Evolutionary conservation across 1,140 invertebrate species (phyloP), one percentile per base, ranked within the genome.

Genomic region (Caenorhabditis remanei): DNA sequence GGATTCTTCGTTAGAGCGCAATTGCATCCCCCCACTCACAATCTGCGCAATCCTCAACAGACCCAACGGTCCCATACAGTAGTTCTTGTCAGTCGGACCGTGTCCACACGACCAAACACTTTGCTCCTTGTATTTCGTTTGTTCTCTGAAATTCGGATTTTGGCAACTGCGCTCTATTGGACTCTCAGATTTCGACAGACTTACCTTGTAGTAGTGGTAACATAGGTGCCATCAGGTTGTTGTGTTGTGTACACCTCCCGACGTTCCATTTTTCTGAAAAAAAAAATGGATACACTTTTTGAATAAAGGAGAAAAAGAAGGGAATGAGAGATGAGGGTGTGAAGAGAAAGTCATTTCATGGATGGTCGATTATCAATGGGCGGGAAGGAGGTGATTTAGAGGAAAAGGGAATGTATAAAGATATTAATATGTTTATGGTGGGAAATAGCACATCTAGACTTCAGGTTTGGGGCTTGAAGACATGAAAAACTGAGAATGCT

Each of bases 21-120:
- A 32, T 32, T 32, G 2, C 32, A 32, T 32, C 32, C 32, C 32
- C 32, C 0, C 32, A 55, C 91, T 56, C 79, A 92, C 91, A 83
- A 92, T 92, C 91, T 92, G 88, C 21, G 89, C 53, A 58, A 92
- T 90, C 56, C 91, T 79, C 9, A 92, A 41, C 86, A 92, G 90
- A 0, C 91, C 92, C 16, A 85, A 58, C 4, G 92, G 91, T 19
- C 79, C 48, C 65, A 84, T 88, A 67, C 92, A 92, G 84, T 93
- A 91, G 79, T 90, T 67, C 21, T 88, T 86, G 86, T 90, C 87
- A 24, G 90, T 43, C 48, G 75, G 50, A 1, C 90, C 90, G 8
- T 21, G 55, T 7, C 88, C 90, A 79, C 89, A 89, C n/a, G 32
- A 83, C 41, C 75, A 56, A 4, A 87, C 86, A 71, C 75, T 85